These are phyloP conservation scores for Columba janthina DNA, from an alignment of 2,113 vertebrate genomes.

Conservation along the genomic window DNA sequence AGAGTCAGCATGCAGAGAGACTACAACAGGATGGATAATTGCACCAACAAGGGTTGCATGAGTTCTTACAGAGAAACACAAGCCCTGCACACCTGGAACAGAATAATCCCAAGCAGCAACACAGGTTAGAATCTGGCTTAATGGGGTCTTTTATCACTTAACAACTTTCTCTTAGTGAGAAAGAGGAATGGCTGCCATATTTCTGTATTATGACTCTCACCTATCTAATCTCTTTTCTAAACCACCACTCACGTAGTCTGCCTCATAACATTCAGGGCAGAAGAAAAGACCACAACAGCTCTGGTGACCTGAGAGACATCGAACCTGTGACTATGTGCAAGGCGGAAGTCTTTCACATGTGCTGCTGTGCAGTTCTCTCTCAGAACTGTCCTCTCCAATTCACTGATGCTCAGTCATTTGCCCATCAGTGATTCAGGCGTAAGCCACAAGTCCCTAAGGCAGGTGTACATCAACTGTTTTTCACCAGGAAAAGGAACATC, in stretches of 20 bases:
- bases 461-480: conserved; percentile 58
- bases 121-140: not conserved
- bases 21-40: not conserved
- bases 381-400: conserved; percentile 4
- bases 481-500: conserved; percentile 47
- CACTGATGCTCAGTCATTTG: conserved; percentile 1
- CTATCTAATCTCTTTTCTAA: not conserved
- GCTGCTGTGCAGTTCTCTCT: not conserved
- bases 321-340: not conserved
- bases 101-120: not conserved
- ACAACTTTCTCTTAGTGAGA: not conserved
- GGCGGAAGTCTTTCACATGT: not conserved
- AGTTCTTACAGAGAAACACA: not conserved
- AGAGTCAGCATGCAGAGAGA: not conserved
- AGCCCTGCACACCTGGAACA: not conserved
- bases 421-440: conserved; percentile 14
- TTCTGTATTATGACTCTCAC: not conserved
- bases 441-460: conserved; percentile 47
- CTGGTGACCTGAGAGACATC: not conserved
- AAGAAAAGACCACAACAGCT: not conserved
- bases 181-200: not conserved
- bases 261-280: not conserved
- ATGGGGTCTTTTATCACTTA: not conserved
- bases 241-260: not conserved
- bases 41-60: rapidly evolving